These are phyloP conservation scores for Himalopsyche kuldschensis DNA, from an alignment of 2,888 invertebrate species.

Conservation along the genomic window DNA sequence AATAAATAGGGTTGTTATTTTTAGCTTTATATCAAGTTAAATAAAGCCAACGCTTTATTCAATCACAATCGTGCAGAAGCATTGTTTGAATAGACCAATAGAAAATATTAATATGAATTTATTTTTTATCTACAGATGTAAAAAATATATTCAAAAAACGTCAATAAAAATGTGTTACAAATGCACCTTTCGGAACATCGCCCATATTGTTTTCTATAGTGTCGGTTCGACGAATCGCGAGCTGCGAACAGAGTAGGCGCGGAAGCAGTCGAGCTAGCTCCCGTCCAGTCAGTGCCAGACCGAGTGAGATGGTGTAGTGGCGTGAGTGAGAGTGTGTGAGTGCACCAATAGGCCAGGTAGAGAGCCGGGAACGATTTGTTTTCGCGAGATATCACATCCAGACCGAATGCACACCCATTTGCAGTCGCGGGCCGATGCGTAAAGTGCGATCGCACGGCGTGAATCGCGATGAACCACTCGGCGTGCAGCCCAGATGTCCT, in stretches of 20 bases:
- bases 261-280: conserved; percentile 10
- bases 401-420: neutral
- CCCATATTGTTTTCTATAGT: conserved; percentile 16
- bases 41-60: too few species aligned
- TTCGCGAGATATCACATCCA: neutral
- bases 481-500: conserved; percentile 1
- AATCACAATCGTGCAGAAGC: too few species aligned
- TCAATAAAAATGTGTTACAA: neutral
- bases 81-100: too few species aligned
- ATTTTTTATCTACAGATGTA: too few species aligned
- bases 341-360: conserved; percentile 14
- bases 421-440: neutral
- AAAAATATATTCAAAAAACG: neutral
- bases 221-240: conserved; percentile 12
- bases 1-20: too few species aligned
- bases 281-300: conserved; percentile 17
- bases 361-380: neutral
- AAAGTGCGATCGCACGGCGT: neutral
- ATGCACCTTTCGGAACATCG: conserved; percentile 2
- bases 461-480: neutral
- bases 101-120: too few species aligned
- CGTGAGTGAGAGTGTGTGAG: conserved; percentile 29
- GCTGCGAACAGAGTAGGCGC: conserved; percentile 21
- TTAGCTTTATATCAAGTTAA: too few species aligned
- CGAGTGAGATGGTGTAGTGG: conserved; percentile 33